Evolutionary conservation across 2,113 vertebrate genomes (phyloP), one percentile per base, ranked within the genome.

Genomic region (Zosterops hypoxanthus): DNA sequence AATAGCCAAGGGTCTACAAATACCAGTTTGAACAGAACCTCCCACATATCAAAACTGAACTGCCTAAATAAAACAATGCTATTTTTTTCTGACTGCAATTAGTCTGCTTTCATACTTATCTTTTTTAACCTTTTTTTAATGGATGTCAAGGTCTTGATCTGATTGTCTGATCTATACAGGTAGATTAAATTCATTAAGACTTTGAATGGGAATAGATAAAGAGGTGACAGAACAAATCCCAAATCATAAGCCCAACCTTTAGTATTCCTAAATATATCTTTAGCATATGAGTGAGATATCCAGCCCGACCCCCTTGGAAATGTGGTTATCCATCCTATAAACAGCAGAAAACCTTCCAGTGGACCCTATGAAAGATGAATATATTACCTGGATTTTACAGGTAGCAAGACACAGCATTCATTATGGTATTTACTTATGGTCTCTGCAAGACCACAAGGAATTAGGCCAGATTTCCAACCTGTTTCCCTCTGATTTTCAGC

Each of bases 191-290:
- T 88, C 5, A 76, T 64, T 60, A n/a, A 66, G 18, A 3, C 12
- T 91, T 55, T 78, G 2, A 60, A 66, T 22, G 17, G 53, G 16
- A 56, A 44, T 44, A 73, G 8, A 44, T 69, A 47, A 69, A 72
- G 52, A 47, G 12, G 25, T 79, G 44, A 29, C 20, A 60, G 33
- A 82, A 34, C 22, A 59, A n/a, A 66, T 50, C 21, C 23, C 47
- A 83, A 31, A 72, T 6, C 0, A 0, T 82, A 10, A 71, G 1
- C 20, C 12, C 10, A 70, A 42, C 7, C 12, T 82, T 34, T 25
- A 46, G 7, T 59, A 49, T 50, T 71, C 70, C 47, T 66, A 49
- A 70, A 3, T 5, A 49, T 46, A 44, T n/a, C 69, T 88, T 73
- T 73, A 44, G 29, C 8, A 5, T 34, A 18, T 9, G 8, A 65